Evolutionary conservation across 2,113 vertebrate genomes (phyloP).

Genomic region (Canis aureus): DNA sequence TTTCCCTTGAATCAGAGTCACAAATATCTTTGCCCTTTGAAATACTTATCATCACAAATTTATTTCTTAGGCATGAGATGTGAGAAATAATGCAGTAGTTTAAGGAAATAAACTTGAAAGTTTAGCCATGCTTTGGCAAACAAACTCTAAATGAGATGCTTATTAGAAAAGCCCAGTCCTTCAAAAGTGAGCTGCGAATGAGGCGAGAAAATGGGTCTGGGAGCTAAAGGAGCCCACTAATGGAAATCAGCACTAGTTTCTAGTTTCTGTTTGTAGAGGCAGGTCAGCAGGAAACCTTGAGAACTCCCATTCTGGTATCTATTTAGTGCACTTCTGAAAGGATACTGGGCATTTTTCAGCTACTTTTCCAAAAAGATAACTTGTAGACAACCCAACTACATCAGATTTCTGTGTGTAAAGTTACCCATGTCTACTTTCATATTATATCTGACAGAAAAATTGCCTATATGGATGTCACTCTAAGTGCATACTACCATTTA

Average conservation of each 20-base stretch:
- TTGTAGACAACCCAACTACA: background rate
- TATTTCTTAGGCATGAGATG: constrained; percentile 60
- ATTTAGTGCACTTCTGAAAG: constrained; percentile 36
- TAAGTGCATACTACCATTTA: background rate
- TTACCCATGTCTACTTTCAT: background rate
- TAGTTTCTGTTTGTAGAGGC: constrained; percentile 60
- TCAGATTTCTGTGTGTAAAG: background rate
- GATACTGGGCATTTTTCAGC: background rate
- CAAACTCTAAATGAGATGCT: constrained; percentile 62
- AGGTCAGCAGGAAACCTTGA: background rate
- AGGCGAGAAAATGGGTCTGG: constrained; percentile 58
- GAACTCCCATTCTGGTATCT: background rate
- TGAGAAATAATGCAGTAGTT: constrained; percentile 61
- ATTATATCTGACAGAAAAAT: background rate
- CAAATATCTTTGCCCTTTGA: background rate
- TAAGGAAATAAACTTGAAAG: constrained; percentile 73
- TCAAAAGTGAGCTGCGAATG: constrained; percentile 55
- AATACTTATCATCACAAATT: constrained; percentile 32
- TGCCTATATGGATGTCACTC: background rate
- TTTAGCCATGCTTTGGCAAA: constrained; percentile 57
- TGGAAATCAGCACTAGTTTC: constrained; percentile 65
- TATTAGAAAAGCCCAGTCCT: constrained; percentile 58
- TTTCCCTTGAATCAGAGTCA: background rate
- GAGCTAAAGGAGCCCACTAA: constrained; percentile 47
- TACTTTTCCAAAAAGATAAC: constrained; percentile 44